Base-by-base conservation (phyloP, 1,140 invertebrate genomes). In the Hormaphis cornu region DNA sequence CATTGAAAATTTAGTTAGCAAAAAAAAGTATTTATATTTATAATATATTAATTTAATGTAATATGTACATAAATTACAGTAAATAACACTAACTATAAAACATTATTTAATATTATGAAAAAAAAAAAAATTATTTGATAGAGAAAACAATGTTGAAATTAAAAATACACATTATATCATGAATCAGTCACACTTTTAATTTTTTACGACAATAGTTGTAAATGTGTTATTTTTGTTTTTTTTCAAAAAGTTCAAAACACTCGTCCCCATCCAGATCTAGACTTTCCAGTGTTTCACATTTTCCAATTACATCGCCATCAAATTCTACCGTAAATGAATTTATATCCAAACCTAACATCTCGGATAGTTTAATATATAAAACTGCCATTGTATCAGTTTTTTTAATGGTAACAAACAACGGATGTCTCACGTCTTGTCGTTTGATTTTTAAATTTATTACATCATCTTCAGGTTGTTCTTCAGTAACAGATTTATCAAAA, bases 221-320 rank as follows among this genome's bases (percentile, higher is more conserved):
- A n/a, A n/a, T n/a, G 30, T 18, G 16, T 44, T 44, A 44, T 44
- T 44, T 44, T 50, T 50, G 3, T 14, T 37, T n/a, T 61, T 46
- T 61, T 18, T 28, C 0, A 8, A 26, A 18, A 2, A 61, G 40
- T 46, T 69, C 52, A 56, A 69, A 42, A 44, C 69, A 69, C 33
- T 69, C 69, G 16, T 40, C 50, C 28, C 69, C 69, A 28, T 69
- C 69, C 2, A 69, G 26, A 28, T 56, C 52, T 28, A 69, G 30
- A 12, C 24, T 69, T n/a, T 69, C 37, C 7, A 54, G 24, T 18
- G 69, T 54, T 56, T 69, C 69, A 26, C 14, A 6, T 4, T 18
- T 26, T 40, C 56, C 42, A 22, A 69, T 44, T 28, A 30, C 30
- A n/a, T 69, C 69, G 2, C 69, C 69, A 56, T 69, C 69, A 54